A percentile compares a stretch with the other conserved stretches of the same genome.
Evolutionary conservation across 2,797 vertebrate species (phyloP).

Genomic region (Myotis myotis): DNA sequence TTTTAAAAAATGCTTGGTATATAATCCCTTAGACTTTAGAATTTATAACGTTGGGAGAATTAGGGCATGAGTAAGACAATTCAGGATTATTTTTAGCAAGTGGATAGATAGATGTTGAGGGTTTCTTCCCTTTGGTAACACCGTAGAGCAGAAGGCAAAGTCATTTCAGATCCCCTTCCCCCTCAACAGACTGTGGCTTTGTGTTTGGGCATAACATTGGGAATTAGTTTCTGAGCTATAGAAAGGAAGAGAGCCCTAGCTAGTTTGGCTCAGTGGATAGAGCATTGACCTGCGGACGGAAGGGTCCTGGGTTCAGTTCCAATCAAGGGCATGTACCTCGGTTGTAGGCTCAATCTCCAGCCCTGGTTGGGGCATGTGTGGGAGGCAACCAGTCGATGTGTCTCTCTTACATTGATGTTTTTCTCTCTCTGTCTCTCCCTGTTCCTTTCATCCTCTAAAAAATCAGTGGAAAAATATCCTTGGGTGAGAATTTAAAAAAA

Average conservation of each 20-base stretch:
- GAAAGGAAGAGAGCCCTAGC: not conserved
- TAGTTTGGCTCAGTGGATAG: too few species aligned
- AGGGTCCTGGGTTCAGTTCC: too few species aligned
- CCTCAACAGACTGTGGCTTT: not conserved
- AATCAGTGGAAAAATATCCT: too few species aligned
- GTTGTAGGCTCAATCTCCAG: too few species aligned
- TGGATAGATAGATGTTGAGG: not conserved
- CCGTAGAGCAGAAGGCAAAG: not conserved
- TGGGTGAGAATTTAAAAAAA: too few species aligned
- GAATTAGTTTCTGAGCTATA: constrained; percentile 2
- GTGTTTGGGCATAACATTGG: not conserved
- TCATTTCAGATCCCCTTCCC: not conserved
- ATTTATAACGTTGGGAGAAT: not conserved
- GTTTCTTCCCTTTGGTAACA: not conserved
- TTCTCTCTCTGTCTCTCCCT: too few species aligned
- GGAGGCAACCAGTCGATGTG: too few species aligned
- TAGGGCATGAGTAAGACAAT: not conserved
- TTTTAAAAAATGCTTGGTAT: not conserved
- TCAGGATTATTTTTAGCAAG: not conserved
- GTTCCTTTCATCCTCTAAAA: too few species aligned
- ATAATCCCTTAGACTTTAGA: not conserved
- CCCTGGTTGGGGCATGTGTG: too few species aligned
- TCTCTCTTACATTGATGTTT: too few species aligned
- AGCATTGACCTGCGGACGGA: too few species aligned
- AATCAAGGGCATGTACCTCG: too few species aligned